A percentile compares a stretch with the other conserved stretches of the same genome.
These are phyloP conservation scores for Aleadryas rufinucha DNA, from an alignment of 2,113 vertebrate genomes.

Conservation along the genomic window DNA sequence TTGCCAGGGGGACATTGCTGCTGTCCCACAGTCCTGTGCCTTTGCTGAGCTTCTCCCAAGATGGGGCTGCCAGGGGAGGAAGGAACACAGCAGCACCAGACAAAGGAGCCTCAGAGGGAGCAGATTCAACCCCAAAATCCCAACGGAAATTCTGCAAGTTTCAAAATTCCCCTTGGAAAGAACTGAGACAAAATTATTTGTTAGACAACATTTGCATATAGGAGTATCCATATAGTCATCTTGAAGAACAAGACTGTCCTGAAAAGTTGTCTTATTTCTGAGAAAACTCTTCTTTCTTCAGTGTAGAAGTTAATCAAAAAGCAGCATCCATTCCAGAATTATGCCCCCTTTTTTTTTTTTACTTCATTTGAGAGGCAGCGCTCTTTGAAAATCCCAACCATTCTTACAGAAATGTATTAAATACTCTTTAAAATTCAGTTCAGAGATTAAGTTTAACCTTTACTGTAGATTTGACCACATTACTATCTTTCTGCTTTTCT, in stretches of 20 bases:
- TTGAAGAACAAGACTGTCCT: background rate
- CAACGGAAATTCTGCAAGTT: background rate
- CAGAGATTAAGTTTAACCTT: background rate
- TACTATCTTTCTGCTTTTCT: background rate
- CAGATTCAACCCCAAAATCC: background rate
- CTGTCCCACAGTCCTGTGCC: background rate
- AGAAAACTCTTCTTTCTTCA: background rate
- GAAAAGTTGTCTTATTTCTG: background rate
- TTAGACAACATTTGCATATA: background rate
- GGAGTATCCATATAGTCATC: background rate
- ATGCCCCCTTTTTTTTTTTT: rapidly evolving
- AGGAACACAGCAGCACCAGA: background rate
- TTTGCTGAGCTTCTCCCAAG: background rate
- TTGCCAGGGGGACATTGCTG: background rate
- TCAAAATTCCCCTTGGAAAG: background rate
- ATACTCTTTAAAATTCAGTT: background rate
- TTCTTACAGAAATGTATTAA: background rate
- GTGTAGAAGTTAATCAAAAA: background rate
- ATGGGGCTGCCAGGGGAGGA: background rate
- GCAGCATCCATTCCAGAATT: background rate
- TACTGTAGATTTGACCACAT: background rate
- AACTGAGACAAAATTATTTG: background rate
- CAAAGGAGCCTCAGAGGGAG: background rate
- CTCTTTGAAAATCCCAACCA: background rate
- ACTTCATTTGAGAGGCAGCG: background rate